phyloP scores from a whole-genome alignment of 2,888 invertebrate species.

The Eurytoma adleriae region DNA sequence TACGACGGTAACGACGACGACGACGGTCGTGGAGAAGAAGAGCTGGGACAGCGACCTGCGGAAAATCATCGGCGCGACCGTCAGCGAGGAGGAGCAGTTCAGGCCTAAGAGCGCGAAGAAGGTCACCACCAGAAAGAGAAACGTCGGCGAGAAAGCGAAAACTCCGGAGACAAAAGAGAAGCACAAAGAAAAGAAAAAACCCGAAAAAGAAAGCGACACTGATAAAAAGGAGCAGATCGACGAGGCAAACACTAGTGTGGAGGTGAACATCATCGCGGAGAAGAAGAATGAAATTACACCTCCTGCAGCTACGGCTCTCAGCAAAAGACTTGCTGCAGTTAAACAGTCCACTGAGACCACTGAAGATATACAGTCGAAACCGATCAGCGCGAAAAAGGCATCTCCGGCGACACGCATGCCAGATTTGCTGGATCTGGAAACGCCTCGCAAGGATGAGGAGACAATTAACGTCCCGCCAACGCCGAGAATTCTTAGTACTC shows the following conservation, averaged over 20 bases:
- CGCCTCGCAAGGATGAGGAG: slow-evolving; percentile 67
- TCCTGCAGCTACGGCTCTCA: neutral
- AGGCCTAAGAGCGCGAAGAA: slow-evolving; percentile 18
- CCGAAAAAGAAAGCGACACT: neutral
- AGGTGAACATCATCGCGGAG: neutral
- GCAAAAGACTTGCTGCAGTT: neutral
- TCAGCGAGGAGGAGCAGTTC: slow-evolving; percentile 44
- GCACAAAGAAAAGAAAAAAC: neutral
- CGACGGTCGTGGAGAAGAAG: slow-evolving; percentile 37
- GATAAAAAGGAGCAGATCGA: too few relatives aligned
- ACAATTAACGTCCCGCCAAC: slow-evolving; percentile 69
- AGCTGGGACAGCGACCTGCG: slow-evolving; percentile 73
- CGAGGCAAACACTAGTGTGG: neutral
- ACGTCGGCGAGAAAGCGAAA: slow-evolving; percentile 56
- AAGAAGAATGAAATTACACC: slow-evolving; percentile 3
- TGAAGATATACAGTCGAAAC: too few relatives aligned
- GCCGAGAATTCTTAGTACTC: slow-evolving; percentile 67
- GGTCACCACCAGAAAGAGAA: slow-evolving; percentile 1
- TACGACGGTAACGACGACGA: neutral
- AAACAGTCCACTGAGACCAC: too few relatives aligned
- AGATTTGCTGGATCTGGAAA: slow-evolving; percentile 66
- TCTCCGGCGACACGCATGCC: slow-evolving; percentile 50
- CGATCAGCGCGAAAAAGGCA: neutral
- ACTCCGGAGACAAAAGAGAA: neutral
- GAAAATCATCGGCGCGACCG: slow-evolving; percentile 54